Conservation (phyloP, 2,113 vertebrate species). For the Labeo rohita region DNA sequence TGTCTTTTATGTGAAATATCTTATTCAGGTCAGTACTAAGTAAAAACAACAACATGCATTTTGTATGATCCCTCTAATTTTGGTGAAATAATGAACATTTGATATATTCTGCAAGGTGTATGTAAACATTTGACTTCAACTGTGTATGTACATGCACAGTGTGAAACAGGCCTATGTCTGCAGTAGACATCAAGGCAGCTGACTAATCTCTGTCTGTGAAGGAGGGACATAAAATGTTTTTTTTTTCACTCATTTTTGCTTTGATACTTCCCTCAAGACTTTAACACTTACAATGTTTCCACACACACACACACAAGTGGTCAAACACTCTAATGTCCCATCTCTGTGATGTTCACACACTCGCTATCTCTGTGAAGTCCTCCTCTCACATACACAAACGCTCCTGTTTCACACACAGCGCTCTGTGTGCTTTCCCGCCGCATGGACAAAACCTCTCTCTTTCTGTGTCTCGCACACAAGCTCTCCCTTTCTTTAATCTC, state of each 20-base stretch:
- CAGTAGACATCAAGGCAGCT: slow-evolving; percentile 7
- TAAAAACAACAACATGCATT: no score
- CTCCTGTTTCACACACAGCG: slow-evolving; percentile 24
- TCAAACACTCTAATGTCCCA: slow-evolving; percentile 35
- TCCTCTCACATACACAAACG: slow-evolving; percentile 31
- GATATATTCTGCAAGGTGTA: no score
- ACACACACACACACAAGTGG: slow-evolving; percentile 40
- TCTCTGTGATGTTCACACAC: slow-evolving; percentile 50
- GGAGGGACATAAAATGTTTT: neutral
- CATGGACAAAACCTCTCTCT: slow-evolving; percentile 34
- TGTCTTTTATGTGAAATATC: no score
- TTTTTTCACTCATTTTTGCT: slow-evolving; percentile 29
- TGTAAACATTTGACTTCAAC: no score
- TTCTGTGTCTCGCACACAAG: slow-evolving; percentile 19
- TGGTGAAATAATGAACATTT: no score
- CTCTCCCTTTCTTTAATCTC: slow-evolving; percentile 45
- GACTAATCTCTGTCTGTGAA: neutral
- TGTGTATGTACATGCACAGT: neutral
- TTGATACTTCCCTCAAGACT: neutral
- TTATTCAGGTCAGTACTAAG: no score
- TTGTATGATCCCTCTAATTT: no score
- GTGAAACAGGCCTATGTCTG: neutral
- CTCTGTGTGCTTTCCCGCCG: slow-evolving; percentile 6
- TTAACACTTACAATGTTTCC: slow-evolving; percentile 28
- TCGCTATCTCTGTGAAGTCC: slow-evolving; percentile 45